Percentiles rank a stretch among this genome's conserved stretches.
Conservation (phyloP, 2,888 invertebrate genomes). For the Drosophila picticornis region DNA sequence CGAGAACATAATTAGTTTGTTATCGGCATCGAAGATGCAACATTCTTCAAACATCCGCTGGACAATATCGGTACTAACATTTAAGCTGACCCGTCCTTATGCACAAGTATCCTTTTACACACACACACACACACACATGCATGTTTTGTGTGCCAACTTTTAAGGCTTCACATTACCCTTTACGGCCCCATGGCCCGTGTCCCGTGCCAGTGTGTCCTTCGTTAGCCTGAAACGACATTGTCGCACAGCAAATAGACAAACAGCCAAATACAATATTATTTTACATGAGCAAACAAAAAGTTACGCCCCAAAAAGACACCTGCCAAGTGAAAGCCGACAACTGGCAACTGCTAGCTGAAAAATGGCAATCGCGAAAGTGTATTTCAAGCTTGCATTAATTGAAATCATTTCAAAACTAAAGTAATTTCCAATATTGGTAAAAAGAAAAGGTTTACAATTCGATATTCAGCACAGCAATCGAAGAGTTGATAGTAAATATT, state of each 20-base stretch:
- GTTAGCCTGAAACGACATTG: conserved; percentile 62
- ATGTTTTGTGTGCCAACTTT: conserved; percentile 7
- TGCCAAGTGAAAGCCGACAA: background rate
- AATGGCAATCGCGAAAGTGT: background rate
- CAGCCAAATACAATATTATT: conserved; percentile 68
- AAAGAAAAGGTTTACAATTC: background rate
- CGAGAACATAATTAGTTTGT: conserved; percentile 12
- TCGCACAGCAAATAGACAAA: conserved; percentile 45
- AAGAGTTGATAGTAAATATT: background rate
- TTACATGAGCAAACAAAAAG: conserved; percentile 66
- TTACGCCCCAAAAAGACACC: background rate
- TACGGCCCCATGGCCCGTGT: background rate
- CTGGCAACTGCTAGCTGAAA: background rate
- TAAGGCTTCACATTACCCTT: conserved; percentile 9
- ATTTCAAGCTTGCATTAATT: background rate
- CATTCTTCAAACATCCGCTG: conserved; percentile 14
- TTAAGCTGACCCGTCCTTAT: background rate
- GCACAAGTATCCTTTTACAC: conserved; percentile 3
- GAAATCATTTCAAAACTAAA: background rate
- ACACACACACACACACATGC: background rate
- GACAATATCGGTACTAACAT: background rate
- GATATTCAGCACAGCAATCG: background rate
- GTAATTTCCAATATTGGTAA: background rate
- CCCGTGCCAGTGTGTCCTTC: conserved; percentile 41
- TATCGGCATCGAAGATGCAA: conserved; percentile 7